Evolutionary conservation across 2,797 vertebrate genomes (phyloP), one percentile per base, ranked within the genome.

Genomic region (Aulostomus chinensis): DNA sequence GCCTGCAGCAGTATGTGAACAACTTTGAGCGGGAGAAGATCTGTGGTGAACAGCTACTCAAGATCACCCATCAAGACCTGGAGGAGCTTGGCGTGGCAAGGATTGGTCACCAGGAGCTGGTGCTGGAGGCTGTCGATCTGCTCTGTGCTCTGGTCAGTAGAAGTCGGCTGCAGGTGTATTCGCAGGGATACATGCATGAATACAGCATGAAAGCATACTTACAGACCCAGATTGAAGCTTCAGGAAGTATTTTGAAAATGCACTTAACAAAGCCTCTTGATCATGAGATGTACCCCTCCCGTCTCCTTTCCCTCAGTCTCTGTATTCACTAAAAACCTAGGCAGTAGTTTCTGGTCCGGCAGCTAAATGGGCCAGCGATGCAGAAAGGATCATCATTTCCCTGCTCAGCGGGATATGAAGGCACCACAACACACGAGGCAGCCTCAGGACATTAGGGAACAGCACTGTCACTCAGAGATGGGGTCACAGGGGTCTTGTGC

Each of bases 21-120:
- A 97, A 94, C 84, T 94, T 99, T 83, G 96, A 98, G 82, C 88
- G 89, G 28, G 96, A 99, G 87, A 99, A 99, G 87, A 97, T 98
- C 72, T 94, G 94, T 0, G 97, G 97, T 4, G 96, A 97, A 34
- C 95, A 97, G 68, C 88, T 99, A 37, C 84, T 99, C 42, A 94
- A 95, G 84, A 96, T 99, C 82, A 95, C 95, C 1, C 96, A 99
- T 52, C 97, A 98, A 78, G 97, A 98, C 66, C 93, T 99, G 12
- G 96, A 98, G 87, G 96, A 98, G 53, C 89, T 99, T 9, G 95
- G 96, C 0, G 92, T 98, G 61, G 89, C 94, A 4, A 88, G 96
- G n/a, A 97, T 98, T 0, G 96, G 96, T 66, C 96, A 99, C 70
- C 97, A 99, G 82, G 97, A 99, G 31, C 91, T 99, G 35, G 93